A percentile compares a stretch with the other conserved stretches of the same genome.
Evolutionary conservation across 2,113 vertebrate species (phyloP).

Genomic region (Podarcis raffonei): DNA sequence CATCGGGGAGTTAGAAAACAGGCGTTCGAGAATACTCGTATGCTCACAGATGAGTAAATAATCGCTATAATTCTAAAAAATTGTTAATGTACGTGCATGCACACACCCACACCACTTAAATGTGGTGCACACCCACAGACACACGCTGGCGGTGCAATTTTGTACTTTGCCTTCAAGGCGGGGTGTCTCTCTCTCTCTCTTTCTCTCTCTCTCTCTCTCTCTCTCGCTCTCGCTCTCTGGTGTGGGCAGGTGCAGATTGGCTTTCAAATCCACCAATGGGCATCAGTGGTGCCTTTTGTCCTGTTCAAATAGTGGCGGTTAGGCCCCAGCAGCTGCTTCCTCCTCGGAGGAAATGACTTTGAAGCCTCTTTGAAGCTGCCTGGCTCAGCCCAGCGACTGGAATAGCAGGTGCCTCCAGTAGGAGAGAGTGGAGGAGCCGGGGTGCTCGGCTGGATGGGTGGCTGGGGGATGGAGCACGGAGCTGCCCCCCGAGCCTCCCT

Average conservation of each 20-base stretch:
- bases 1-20: no score
- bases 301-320: constrained; percentile 70
- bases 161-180: neutral
- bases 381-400: neutral
- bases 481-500: constrained; percentile 53
- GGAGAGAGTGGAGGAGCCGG: neutral
- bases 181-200: neutral
- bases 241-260: constrained; percentile 57
- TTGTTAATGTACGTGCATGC: no score
- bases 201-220: neutral
- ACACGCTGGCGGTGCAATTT: no score
- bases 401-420: constrained; percentile 38
- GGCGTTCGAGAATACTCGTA: no score
- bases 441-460: neutral
- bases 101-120: no score
- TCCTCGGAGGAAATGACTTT: neutral
- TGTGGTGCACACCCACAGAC: no score
- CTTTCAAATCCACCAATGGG: constrained; percentile 75
- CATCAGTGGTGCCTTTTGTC: constrained; percentile 42
- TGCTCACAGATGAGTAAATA: no score
- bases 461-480: constrained; percentile 69
- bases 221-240: neutral
- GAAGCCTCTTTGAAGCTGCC: neutral
- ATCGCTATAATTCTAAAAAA: neutral
- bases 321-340: neutral